These are phyloP conservation scores for Euspilapteryx auroguttella DNA, from an alignment of 2,888 invertebrate genomes.

Conservation along the genomic window DNA sequence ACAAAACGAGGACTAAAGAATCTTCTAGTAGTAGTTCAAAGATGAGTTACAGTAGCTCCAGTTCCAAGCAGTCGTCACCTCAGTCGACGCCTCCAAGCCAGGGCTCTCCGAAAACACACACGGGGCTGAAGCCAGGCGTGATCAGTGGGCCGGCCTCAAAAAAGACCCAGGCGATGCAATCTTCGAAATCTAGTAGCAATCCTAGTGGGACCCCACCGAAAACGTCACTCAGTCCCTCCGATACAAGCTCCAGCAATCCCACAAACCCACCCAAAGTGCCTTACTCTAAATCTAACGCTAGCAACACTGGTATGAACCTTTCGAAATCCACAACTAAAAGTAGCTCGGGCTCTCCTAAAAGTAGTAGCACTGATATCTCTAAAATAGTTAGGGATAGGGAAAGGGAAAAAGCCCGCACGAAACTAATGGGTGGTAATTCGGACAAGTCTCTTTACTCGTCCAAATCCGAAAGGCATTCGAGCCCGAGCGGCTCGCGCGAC, in stretches of 20 bases:
- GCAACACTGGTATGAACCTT: constrained; percentile 40
- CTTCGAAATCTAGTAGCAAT: constrained; percentile 39
- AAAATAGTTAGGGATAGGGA: constrained; percentile 64
- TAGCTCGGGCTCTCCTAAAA: constrained; percentile 65
- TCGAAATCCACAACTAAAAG: constrained; percentile 50
- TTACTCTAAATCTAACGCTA: constrained; percentile 44
- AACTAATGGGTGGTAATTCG: constrained; percentile 52
- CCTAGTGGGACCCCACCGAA: constrained; percentile 47
- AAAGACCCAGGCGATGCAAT: constrained; percentile 69
- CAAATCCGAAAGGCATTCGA: constrained; percentile 66
- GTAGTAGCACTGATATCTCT: constrained; percentile 56
- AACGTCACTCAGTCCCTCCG: constrained; percentile 37
- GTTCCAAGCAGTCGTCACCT: constrained; percentile 47
- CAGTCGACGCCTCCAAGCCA: constrained; percentile 54
- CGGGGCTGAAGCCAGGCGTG: constrained; percentile 83
- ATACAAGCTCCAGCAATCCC: constrained; percentile 22
- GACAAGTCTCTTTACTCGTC: constrained; percentile 69
- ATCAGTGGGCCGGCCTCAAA: constrained; percentile 86
- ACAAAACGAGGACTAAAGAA: constrained; percentile 81
- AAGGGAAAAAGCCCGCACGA: constrained; percentile 58
- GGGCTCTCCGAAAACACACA: constrained; percentile 78
- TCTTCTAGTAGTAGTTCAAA: constrained; percentile 53
- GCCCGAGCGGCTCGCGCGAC: constrained; percentile 66
- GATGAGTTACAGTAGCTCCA: constrained; percentile 40
- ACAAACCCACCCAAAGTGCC: constrained; percentile 45